Conservation (phyloP, 92 coral and sea anemone species). For the Epizoanthus scotinus region DNA sequence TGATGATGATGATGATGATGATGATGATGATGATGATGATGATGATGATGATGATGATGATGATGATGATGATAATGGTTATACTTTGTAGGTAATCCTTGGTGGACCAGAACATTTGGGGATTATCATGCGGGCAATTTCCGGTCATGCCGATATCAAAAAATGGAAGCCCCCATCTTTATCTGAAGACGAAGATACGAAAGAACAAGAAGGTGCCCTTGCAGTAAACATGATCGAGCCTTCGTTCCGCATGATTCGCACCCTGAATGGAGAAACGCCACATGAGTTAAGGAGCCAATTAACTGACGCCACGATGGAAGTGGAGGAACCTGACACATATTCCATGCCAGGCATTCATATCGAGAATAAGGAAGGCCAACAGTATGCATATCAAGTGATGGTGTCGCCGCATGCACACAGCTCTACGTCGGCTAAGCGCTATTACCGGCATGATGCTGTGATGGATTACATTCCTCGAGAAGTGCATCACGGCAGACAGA, state of each 20-base stretch:
- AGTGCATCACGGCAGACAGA: neutral
- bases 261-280: neutral
- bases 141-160: neutral
- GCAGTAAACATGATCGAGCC: neutral
- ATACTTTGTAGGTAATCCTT: neutral
- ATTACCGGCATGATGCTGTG: neutral
- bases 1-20: no score
- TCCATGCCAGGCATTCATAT: neutral
- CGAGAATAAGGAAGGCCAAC: neutral
- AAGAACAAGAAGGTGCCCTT: neutral
- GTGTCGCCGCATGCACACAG: neutral
- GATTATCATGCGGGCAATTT: neutral
- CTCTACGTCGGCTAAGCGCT: no score
- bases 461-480: neutral
- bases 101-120: neutral
- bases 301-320: neutral
- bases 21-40: no score
- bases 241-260: neutral
- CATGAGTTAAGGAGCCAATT: neutral
- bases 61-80: no score
- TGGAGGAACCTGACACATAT: neutral
- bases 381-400: neutral
- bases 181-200: neutral
- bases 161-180: neutral
- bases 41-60: no score